Conservation (phyloP, 2,888 invertebrate genomes). For the Hylaea fasciaria region DNA sequence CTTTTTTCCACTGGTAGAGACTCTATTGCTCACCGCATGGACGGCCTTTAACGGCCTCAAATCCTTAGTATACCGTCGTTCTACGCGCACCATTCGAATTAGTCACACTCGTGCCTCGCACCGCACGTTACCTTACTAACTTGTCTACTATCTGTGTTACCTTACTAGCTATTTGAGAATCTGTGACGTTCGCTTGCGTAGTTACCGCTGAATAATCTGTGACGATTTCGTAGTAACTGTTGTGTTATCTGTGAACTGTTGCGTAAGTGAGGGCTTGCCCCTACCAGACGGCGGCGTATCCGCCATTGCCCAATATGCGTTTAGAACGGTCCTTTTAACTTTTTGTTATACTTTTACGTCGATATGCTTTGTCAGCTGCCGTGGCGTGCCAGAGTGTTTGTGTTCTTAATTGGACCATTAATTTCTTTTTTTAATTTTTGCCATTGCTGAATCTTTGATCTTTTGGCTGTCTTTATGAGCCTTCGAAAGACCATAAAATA, state of each 20-base stretch:
- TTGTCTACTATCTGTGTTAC: constrained; percentile 7
- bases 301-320: constrained; percentile 54
- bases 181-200: constrained; percentile 11
- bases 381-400: constrained; percentile 18
- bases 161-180: constrained; percentile 17
- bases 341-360: constrained; percentile 41
- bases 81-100: constrained; percentile 59
- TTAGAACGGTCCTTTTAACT: constrained; percentile 39
- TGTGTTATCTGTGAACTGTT: constrained; percentile 45
- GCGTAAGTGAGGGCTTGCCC: constrained; percentile 64
- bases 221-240: constrained; percentile 17
- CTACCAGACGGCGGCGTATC: constrained; percentile 53
- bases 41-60: constrained; percentile 64
- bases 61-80: constrained; percentile 51
- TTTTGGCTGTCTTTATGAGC: background rate
- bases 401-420: constrained; percentile 7
- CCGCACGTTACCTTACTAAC: constrained; percentile 18
- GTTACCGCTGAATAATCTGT: constrained; percentile 16
- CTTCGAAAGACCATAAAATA: no score
- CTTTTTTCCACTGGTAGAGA: constrained; percentile 8
- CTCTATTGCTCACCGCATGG: constrained; percentile 49
- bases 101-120: constrained; percentile 54
- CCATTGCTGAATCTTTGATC: background rate
- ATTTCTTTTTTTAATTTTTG: background rate
- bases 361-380: constrained; percentile 32